These are phyloP conservation scores for Onychomys torridus DNA, from an alignment of 2,797 vertebrate species.

Conservation along the genomic window DNA sequence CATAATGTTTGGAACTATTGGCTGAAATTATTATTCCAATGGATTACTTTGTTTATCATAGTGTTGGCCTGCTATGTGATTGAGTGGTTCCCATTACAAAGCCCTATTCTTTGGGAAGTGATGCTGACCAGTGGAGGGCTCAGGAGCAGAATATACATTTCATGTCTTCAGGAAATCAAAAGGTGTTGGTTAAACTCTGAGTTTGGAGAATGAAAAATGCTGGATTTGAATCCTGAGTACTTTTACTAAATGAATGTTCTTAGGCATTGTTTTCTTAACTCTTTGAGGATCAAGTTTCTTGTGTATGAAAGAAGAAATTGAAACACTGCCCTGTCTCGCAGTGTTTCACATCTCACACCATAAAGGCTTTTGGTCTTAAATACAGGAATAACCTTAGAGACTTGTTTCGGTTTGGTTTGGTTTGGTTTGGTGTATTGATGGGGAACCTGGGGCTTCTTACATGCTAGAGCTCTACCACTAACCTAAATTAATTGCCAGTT, in stretches of 20 bases:
- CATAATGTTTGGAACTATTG: not conserved
- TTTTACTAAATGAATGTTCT: not conserved
- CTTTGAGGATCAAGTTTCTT: not conserved
- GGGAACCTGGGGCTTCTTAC: not conserved
- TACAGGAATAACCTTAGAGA: not conserved
- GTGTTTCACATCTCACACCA: rapidly evolving
- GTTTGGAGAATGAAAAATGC: not conserved
- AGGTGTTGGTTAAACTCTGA: not conserved
- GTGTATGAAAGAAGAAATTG: not conserved
- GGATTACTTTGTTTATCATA: not conserved
- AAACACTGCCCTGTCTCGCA: not conserved
- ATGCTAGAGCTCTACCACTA: not conserved
- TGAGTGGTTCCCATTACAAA: not conserved
- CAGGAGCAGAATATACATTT: not conserved
- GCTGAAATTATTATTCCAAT: not conserved
- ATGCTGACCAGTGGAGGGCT: not conserved
- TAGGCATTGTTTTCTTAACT: not conserved
- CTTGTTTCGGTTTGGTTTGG: not conserved
- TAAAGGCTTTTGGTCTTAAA: not conserved
- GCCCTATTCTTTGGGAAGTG: not conserved
- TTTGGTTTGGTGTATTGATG: not conserved
- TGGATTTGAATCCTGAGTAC: not conserved
- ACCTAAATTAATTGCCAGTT: not conserved
- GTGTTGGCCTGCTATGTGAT: too few species aligned
- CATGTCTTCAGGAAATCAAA: not conserved